Percentiles rank a stretch among this genome's conserved stretches.
phyloP scores from a whole-genome alignment of 2,797 vertebrate species.

The Margarornis squamiger region DNA sequence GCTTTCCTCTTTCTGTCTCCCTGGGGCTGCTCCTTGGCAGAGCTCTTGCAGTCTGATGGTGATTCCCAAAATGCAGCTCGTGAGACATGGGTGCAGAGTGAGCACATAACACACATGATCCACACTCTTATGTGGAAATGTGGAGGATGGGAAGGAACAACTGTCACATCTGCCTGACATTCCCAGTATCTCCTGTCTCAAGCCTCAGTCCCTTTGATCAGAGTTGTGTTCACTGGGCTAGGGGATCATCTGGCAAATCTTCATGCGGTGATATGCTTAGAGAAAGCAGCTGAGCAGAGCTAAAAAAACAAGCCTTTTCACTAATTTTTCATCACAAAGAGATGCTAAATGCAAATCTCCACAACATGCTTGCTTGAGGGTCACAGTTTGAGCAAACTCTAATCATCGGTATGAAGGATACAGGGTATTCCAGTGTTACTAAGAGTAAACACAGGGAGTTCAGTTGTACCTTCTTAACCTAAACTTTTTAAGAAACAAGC shows the following conservation, averaged over 20 bases:
- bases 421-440: neutral
- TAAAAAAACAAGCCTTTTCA: neutral
- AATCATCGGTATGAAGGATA: fast-evolving
- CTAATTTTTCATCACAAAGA: neutral
- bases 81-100: fast-evolving
- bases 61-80: neutral
- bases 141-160: neutral
- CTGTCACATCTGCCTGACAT: neutral
- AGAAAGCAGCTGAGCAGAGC: neutral
- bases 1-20: neutral
- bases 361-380: neutral
- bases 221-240: neutral
- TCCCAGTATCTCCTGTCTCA: fast-evolving
- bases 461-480: neutral
- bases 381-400: neutral
- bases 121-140: fast-evolving
- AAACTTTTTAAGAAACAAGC: neutral
- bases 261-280: neutral
- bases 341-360: neutral
- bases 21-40: neutral
- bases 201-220: neutral
- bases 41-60: neutral
- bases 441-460: neutral
- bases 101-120: neutral
- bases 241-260: neutral